Evolutionary conservation across 2,797 vertebrate species (phyloP).

Genomic region (Triplophysa yarkandensis): DNA sequence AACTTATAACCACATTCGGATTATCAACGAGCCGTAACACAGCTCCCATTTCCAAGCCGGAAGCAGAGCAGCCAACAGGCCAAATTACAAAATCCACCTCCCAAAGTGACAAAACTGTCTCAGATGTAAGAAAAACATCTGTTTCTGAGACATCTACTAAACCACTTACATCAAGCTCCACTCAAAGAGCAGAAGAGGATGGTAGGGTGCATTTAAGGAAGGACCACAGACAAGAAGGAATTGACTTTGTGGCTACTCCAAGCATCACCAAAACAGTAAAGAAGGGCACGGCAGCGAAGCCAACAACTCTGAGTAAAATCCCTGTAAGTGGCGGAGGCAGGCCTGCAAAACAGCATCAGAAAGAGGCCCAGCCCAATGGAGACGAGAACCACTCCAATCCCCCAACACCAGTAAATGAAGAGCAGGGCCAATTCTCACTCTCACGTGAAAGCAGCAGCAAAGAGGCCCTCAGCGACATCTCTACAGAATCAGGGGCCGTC

Average conservation of each 20-base stretch:
- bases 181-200: constrained; percentile 8
- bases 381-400: constrained; percentile 84
- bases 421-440: constrained; percentile 72
- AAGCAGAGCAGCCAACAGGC: constrained; percentile 44
- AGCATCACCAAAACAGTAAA: constrained; percentile 59
- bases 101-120: constrained; percentile 41
- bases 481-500: constrained; percentile 50
- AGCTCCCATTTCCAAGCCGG: constrained; percentile 51
- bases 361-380: constrained; percentile 77
- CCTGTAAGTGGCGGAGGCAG: constrained; percentile 78
- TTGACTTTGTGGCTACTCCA: constrained; percentile 32
- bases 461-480: constrained; percentile 77
- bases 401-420: constrained; percentile 78
- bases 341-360: constrained; percentile 71
- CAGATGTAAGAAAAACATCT: constrained; percentile 43
- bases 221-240: constrained; percentile 28
- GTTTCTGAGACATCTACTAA: constrained; percentile 52
- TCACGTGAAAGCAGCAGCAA: constrained; percentile 81
- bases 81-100: constrained; percentile 39
- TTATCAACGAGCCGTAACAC: constrained; percentile 58
- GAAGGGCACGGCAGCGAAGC: constrained; percentile 71
- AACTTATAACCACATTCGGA: constrained; percentile 58
- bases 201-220: constrained; percentile 7
- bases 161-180: constrained; percentile 18
- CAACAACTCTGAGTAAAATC: constrained; percentile 81